Conservation (phyloP, 2,797 vertebrate genomes). For the Tenualosa thibaudeaui region DNA sequence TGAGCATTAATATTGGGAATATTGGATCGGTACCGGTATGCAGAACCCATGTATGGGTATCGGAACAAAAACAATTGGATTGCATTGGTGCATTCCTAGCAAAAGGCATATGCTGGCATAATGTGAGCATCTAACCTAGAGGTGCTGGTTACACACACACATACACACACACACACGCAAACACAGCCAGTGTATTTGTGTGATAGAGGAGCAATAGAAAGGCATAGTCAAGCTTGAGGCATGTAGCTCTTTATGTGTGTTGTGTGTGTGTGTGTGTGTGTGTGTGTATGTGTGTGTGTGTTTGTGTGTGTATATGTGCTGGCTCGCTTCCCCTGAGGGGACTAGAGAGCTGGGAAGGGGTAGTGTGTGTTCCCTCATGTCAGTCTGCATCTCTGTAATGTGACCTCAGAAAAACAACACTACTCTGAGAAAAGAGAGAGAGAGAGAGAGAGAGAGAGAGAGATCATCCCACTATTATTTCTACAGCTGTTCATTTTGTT, state of each 20-base stretch:
- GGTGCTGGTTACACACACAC: neutral
- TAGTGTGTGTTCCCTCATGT: conserved; percentile 62
- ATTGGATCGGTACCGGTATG: too few species aligned
- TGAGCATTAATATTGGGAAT: too few species aligned
- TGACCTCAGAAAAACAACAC: conserved; percentile 30
- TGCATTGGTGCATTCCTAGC: too few species aligned
- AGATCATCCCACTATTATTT: too few species aligned
- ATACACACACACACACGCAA: neutral
- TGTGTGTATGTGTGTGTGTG: conserved; percentile 23
- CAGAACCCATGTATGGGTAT: too few species aligned
- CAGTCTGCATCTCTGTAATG: conserved; percentile 61
- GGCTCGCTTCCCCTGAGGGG: conserved; percentile 58
- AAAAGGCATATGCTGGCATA: neutral
- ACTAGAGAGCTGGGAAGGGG: conserved; percentile 43
- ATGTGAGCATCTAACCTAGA: conserved; percentile 4
- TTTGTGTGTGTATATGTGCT: conserved; percentile 34
- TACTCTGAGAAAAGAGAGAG: too few species aligned
- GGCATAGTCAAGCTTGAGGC: neutral
- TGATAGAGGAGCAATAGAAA: neutral
- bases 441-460: neutral
- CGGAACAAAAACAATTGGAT: too few species aligned
- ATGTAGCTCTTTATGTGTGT: neutral
- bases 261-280: conserved; percentile 36
- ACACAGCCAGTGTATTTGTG: neutral
- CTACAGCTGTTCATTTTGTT: too few species aligned